Base-by-base conservation (phyloP, 1,140 invertebrate species). In the Drosophila kikkawai region DNA sequence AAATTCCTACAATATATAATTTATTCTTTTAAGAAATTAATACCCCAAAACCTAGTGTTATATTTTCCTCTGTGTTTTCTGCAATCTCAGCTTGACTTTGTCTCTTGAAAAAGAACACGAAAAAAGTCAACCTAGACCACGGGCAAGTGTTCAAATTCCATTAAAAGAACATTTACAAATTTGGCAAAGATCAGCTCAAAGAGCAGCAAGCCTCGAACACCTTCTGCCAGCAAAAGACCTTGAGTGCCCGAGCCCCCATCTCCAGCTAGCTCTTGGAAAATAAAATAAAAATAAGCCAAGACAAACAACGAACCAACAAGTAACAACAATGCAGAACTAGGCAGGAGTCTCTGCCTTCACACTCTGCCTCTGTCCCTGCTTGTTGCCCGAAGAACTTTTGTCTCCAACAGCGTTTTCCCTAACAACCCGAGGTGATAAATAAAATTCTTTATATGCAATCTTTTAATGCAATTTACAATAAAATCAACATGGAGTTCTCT, bases 371-470 rank as follows among this genome's bases (percentile, higher is more conserved):
- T n/a, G 22, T 26, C 9, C 8, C 48, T 34, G 47, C 22, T 2
- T 26, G 15, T 1, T 9, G 26, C 15, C 0, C 58, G 36, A 39
- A 69, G 65, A 61, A 74, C 80, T 85, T 88, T 91, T 90, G 86
- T 92, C 91, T 92, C 91, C 91, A 91, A 92, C 91, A 91, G 85
- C 86, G 91, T 91, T 92, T 92, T 91, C 91, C 78, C 87, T 82
- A 92, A 91, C 86, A 92, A 88, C 91, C 84, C 64, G 56, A 55
- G 86, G 91, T 92, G 91, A 92, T 92, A 92, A 92, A 92, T 92
- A 92, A 92, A 92, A 88, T 91, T 92, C 81, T 92, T 92, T 92
- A 91, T 86, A 90, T 90, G 80, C 83, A 91, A 91, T 91, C 83
- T 88, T 82, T 88, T 91, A 83, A 91, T 84, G 88, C 81, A 91